phyloP scores from a whole-genome alignment of 2,113 vertebrate genomes.

The Rana temporaria region DNA sequence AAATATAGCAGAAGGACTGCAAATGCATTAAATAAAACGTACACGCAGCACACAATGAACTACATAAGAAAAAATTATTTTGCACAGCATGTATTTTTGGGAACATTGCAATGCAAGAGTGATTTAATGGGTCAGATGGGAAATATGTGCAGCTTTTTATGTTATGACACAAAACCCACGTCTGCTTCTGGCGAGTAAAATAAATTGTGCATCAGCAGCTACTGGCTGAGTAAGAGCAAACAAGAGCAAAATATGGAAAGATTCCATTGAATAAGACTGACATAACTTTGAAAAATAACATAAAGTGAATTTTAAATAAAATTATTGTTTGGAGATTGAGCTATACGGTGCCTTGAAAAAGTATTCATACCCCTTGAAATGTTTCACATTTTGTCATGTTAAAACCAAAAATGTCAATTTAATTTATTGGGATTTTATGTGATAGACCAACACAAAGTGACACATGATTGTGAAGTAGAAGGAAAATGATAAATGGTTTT shows the following conservation, averaged over 20 bases:
- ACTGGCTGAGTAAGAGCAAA: constrained; percentile 31
- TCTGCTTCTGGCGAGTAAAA: not conserved
- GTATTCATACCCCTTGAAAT: too few relatives aligned
- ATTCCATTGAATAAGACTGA: not conserved
- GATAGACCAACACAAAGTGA: too few relatives aligned
- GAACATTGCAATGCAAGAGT: constrained; percentile 46
- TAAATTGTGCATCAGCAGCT: constrained; percentile 25
- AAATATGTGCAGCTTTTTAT: constrained; percentile 21
- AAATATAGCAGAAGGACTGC: constrained; percentile 40
- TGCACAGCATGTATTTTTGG: constrained; percentile 39
- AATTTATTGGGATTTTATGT: too few relatives aligned
- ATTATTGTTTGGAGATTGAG: not conserved
- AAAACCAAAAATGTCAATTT: too few relatives aligned
- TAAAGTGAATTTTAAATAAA: not conserved
- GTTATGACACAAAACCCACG: not conserved
- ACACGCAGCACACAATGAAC: constrained; percentile 17
- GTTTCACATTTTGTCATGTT: too few relatives aligned
- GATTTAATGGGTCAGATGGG: constrained; percentile 38
- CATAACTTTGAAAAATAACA: not conserved
- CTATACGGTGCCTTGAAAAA: not conserved
- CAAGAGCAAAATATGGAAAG: not conserved
- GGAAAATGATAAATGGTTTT: too few relatives aligned
- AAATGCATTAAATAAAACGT: constrained; percentile 20
- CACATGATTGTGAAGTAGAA: too few relatives aligned
- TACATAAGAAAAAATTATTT: constrained; percentile 26